Base-by-base conservation (phyloP, 2,113 vertebrate species). In the Pachycephala philippinensis region DNA sequence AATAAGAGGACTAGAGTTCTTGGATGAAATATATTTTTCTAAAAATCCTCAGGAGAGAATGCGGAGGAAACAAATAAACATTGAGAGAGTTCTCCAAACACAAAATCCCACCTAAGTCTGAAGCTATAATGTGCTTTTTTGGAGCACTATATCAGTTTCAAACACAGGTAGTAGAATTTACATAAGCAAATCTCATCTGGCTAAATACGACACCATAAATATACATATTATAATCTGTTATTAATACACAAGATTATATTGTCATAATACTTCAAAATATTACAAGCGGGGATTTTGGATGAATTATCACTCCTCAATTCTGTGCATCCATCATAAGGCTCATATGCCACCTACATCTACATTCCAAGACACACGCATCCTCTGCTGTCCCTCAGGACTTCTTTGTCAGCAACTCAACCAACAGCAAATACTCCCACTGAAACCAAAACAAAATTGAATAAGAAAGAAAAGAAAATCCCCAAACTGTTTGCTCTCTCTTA, bases 141-240 rank as follows among this genome's bases (percentile, higher is more conserved):
- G 50, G 21, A 91, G 52, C 19, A 7, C 52, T 42, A 4, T 84
- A 66, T 86, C 64, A 50, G 42, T 88, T 96, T 91, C 75, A 93
- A 89, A 90, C 74, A 88, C 44, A 92, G 82, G 53, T 80, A 64
- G 72, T 6, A 81, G 44, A 92, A 95, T 84, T 95, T 78, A 81
- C 72, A 87, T 74, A 75, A 79, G 65, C 33, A 93, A 89, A 93
- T 84, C 31, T 80, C 52, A 52, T 83, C 40, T 84, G 52, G 42
- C 83, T 86, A 90, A 89, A 90, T 77, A 78, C 47, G 81, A 39
- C 31, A 39, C 90, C 65, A 78, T 63, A 94, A 90, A 90, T 85
- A 86, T 56, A 89, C 15, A 39, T 89, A 37, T 20, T 56, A 47
- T 71, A 74, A 88, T 74, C 68, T 87, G 60, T 68, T 89, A 77